Conservation (phyloP, 2,113 vertebrate species). For the Anas platyrhynchos region DNA sequence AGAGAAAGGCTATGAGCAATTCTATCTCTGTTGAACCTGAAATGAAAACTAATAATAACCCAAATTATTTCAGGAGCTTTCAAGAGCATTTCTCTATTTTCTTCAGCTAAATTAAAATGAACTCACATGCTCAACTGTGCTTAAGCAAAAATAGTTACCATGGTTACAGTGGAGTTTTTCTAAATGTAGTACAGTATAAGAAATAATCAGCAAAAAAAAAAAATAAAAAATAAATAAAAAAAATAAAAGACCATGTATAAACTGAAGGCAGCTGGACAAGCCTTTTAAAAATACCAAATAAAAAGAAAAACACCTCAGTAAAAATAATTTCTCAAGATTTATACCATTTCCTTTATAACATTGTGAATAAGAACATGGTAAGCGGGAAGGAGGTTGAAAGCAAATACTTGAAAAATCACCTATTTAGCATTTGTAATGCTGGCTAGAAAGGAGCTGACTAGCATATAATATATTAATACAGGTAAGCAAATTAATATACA, state of each 20-base stretch:
- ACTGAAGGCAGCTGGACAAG: conserved; percentile 39
- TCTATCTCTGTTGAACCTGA: conserved; percentile 30
- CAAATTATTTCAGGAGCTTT: conserved; percentile 37
- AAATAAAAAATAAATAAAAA: not conserved
- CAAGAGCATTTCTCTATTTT: conserved; percentile 14
- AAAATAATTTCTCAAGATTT: conserved; percentile 12
- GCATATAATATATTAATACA: not conserved
- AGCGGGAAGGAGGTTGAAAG: not conserved
- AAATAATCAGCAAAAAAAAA: conserved; percentile 58
- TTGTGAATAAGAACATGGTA: not conserved
- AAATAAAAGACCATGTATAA: conserved; percentile 34
- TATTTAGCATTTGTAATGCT: not conserved
- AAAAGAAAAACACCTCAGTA: conserved; percentile 7
- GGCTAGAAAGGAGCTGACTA: not conserved
- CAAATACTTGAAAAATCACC: not conserved
- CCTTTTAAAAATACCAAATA: conserved; percentile 56
- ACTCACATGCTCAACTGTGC: conserved; percentile 5
- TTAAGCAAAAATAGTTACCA: conserved; percentile 67
- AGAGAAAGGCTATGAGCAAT: not conserved
- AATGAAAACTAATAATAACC: conserved; percentile 25
- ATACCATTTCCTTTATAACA: not conserved
- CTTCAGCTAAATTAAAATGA: conserved; percentile 54
- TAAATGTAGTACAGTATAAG: conserved; percentile 56
- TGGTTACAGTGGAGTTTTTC: conserved; percentile 59
- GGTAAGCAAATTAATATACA: not conserved